A percentile compares a stretch with the other conserved stretches of the same genome.
These are phyloP conservation scores for Ispidina lecontei DNA, from an alignment of 2,797 vertebrate species.

Conservation along the genomic window DNA sequence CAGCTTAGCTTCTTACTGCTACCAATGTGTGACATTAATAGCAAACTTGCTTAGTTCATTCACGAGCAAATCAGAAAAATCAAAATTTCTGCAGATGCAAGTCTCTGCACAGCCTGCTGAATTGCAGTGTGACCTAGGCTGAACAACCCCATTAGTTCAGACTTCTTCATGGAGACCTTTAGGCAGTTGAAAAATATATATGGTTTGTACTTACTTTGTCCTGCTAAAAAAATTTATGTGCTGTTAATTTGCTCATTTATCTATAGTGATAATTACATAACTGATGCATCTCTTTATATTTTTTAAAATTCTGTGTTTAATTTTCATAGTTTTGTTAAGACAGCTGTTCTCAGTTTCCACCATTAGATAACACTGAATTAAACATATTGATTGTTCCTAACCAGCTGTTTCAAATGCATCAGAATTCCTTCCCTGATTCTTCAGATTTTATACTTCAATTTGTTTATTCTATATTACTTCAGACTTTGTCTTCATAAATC, in stretches of 20 bases:
- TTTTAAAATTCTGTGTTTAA: not conserved
- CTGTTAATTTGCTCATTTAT: not conserved
- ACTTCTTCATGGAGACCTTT: not conserved
- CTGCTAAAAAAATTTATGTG: not conserved
- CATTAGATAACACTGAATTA: not conserved
- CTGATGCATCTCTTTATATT: not conserved
- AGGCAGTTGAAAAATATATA: not conserved
- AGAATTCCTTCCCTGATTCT: slow-evolving; percentile 54
- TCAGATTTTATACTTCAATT: slow-evolving; percentile 30
- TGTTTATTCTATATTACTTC: slow-evolving; percentile 58
- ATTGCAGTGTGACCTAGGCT: not conserved
- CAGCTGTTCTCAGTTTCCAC: slow-evolving; percentile 18
- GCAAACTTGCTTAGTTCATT: not conserved
- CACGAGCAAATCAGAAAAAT: not conserved
- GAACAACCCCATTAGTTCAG: not conserved
- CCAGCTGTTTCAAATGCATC: slow-evolving; percentile 65
- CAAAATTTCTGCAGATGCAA: not conserved
- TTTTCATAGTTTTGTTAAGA: not conserved
- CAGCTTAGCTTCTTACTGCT: not conserved
- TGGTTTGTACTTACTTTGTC: not conserved
- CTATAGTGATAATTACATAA: not conserved
- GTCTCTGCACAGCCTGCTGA: not conserved
- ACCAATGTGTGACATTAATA: not conserved
- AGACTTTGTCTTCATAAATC: slow-evolving; percentile 44
- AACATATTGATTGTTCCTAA: slow-evolving; percentile 28